Evolutionary conservation across 1,140 invertebrate species (phyloP).

Genomic region (Babylonia areolata): DNA sequence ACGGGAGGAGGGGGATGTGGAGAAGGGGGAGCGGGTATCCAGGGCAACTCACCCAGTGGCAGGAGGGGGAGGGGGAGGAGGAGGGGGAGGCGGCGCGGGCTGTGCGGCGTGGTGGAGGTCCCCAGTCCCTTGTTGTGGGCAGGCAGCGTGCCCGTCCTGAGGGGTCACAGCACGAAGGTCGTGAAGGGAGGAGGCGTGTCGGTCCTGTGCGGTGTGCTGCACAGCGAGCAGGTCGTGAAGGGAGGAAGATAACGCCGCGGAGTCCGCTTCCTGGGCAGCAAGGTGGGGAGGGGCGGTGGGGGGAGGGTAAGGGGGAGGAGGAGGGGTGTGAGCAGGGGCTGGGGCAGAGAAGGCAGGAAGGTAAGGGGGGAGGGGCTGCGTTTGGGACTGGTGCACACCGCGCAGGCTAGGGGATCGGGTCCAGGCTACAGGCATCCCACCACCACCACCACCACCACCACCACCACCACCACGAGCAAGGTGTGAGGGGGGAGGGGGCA

Average conservation of each 20-base stretch:
- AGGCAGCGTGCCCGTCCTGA: too few species aligned
- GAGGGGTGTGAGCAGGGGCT: not conserved
- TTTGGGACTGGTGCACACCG: not conserved
- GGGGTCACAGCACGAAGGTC: slow-evolving; percentile 42
- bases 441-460: not conserved
- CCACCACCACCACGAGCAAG: not conserved
- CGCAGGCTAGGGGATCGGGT: not conserved
- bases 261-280: not conserved
- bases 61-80: not conserved
- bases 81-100: not conserved
- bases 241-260: slow-evolving; percentile 27
- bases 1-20: too few species aligned
- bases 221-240: slow-evolving; percentile 45
- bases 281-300: slow-evolving; percentile 29
- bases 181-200: slow-evolving; percentile 32
- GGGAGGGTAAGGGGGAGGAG: not conserved
- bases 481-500: not conserved
- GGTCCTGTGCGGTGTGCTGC: not conserved
- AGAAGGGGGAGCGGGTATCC: too few species aligned
- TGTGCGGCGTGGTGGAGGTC: not conserved
- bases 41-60: not conserved
- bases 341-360: not conserved
- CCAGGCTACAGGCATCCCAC: not conserved
- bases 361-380: not conserved
- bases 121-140: not conserved